Evolutionary conservation across 2,797 vertebrate genomes (phyloP).

Genomic region (Sebastes miniatus): DNA sequence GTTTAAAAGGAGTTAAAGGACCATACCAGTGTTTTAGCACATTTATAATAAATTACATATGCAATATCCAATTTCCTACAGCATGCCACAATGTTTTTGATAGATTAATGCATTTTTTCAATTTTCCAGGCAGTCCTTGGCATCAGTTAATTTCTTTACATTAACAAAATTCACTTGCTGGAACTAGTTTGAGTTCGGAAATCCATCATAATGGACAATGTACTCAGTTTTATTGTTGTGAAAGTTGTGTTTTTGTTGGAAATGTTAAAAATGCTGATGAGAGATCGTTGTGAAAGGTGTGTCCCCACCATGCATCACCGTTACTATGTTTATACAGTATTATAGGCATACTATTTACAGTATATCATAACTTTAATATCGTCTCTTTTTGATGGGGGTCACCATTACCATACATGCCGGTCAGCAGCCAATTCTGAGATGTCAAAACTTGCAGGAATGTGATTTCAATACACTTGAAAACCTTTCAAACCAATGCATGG

Average conservation of each 20-base stretch:
- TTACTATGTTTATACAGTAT: neutral
- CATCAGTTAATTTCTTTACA: constrained; percentile 2
- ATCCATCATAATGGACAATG: neutral
- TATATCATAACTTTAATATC: neutral
- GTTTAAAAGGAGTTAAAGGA: neutral
- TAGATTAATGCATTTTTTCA: neutral
- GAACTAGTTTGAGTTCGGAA: neutral
- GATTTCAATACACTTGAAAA: neutral
- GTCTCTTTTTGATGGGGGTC: neutral
- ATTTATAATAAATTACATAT: constrained; percentile 3
- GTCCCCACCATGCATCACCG: neutral
- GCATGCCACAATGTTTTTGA: neutral
- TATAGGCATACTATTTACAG: neutral
- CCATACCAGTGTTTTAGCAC: neutral
- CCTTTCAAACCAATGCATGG: neutral
- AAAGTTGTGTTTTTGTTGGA: neutral
- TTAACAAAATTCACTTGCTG: neutral
- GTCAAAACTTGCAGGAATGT: neutral
- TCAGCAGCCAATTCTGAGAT: neutral
- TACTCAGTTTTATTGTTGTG: neutral
- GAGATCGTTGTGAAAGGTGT: neutral
- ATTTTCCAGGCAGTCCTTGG: neutral
- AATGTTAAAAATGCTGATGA: neutral
- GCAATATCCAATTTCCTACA: neutral
- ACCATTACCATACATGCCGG: neutral